Evolutionary conservation across 2,113 vertebrate species (phyloP).

Genomic region (Cebus imitator): DNA sequence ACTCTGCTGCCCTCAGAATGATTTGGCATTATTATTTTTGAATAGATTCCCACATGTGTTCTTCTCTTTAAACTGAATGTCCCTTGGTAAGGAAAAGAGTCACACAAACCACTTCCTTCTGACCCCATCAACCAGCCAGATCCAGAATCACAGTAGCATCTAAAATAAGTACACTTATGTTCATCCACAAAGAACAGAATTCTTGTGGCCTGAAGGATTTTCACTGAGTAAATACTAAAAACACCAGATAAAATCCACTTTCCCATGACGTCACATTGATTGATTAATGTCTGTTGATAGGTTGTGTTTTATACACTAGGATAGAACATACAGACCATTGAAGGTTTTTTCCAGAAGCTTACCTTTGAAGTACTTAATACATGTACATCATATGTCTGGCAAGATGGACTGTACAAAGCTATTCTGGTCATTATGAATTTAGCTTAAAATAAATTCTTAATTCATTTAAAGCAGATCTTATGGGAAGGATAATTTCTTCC

Average conservation of each 20-base stretch:
- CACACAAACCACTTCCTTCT: neutral
- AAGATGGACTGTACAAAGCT: neutral
- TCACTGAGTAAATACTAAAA: conserved; percentile 2
- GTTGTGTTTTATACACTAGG: neutral
- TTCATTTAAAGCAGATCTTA: neutral
- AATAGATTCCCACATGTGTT: neutral
- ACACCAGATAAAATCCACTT: neutral
- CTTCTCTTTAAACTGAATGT: neutral
- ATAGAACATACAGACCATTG: neutral
- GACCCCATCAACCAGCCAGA: neutral
- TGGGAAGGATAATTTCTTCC: neutral
- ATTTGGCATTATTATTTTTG: conserved; percentile 12
- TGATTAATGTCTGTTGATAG: neutral
- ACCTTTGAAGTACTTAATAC: neutral
- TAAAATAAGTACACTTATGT: neutral
- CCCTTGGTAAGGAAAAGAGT: neutral
- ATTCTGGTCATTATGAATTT: neutral
- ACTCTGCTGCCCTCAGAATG: neutral
- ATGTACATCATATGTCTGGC: neutral
- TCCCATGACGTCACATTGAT: neutral
- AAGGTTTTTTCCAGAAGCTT: neutral
- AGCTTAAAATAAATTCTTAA: neutral
- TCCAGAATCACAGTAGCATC: neutral
- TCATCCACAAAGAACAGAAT: neutral
- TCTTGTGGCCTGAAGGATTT: neutral